Base-by-base conservation (phyloP, 2,113 vertebrate species). In the Callorhinus ursinus region DNA sequence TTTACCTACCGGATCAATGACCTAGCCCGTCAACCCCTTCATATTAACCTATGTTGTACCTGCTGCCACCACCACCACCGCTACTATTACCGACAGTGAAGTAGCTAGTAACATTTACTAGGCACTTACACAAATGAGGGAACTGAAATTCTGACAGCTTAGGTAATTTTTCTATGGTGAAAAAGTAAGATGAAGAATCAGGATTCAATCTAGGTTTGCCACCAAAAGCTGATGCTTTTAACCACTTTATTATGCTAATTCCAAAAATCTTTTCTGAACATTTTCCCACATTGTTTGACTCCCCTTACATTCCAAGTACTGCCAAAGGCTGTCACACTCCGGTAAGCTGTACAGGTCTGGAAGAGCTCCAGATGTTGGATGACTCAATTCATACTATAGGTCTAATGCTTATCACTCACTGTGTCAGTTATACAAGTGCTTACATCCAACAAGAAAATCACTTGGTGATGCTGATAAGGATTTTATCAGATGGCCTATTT, bases 401-500 rank as follows among this genome's bases (percentile, higher is more conserved):
- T 39, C 69, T 61, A 61, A 15, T 18, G 61, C 31, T 80, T 93
- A 74, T 36, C 19, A 49, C 36, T 46, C 72, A 77, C 42, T 61
- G 12, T 49, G 36, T n/a, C 39, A 80, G 67, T 85, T 96, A 69
- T 2, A 46, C 8, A 93, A 72, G 14, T 89, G 61, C 31, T 93
- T 31, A 82, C 42, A 79, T 82, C 53, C 84, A 90, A 81, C 4
- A 42, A 87, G 55, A 94, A 93, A 90, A 88, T 63, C 63, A 76
- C 51, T 84, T 59, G 57, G 21, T 69, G 57, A 88, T 55, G 22
- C n/a, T 81, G 42, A 71, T n/a, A 63, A 82, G 59, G 67, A 79
- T 74, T 83, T 95, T 83, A 96, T 92, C 53, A 92, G 69, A 80
- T 53, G 81, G n/a, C 26, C 80, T 81, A 69, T 81, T 94, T 96